These are phyloP conservation scores for Xiphias gladius DNA, from an alignment of 2,113 vertebrate genomes.

Conservation along the genomic window DNA sequence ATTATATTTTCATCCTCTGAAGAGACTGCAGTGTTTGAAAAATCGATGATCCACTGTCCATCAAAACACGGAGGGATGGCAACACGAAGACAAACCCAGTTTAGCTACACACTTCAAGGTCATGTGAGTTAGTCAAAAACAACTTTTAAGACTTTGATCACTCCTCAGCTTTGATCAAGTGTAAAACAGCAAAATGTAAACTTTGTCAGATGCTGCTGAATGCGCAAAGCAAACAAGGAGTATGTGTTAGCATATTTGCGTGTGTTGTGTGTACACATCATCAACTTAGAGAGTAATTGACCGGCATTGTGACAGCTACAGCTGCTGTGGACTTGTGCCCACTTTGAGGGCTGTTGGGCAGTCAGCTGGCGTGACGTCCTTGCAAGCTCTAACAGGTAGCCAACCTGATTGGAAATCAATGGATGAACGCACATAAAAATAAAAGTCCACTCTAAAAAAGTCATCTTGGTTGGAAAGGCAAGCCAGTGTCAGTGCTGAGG, in stretches of 20 bases:
- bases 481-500: conserved; percentile 41
- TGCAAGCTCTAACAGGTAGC: conserved; percentile 58
- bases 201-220: conserved; percentile 43
- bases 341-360: conserved; percentile 60
- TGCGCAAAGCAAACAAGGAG: conserved; percentile 25
- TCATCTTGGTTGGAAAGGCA: conserved; percentile 12
- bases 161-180: conserved; percentile 53
- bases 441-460: conserved; percentile 14
- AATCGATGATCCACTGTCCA: conserved; percentile 35
- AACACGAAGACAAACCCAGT: conserved; percentile 34
- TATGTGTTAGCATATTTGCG: conserved; percentile 1
- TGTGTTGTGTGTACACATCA: conserved; percentile 55
- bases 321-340: conserved; percentile 59
- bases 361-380: conserved; percentile 68
- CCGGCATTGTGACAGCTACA: conserved; percentile 69
- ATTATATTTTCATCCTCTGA: conserved; percentile 32
- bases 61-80: conserved; percentile 9
- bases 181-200: conserved; percentile 52
- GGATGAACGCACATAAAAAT: conserved; percentile 39
- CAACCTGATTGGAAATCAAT: conserved; percentile 63
- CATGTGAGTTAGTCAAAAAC: conserved; percentile 28
- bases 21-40: conserved; percentile 39
- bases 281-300: conserved; percentile 68
- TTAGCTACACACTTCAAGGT: conserved; percentile 43
- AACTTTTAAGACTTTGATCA: conserved; percentile 54